Evolutionary conservation across 1,140 invertebrate species (phyloP).

Genomic region (Chelonus insularis): DNA sequence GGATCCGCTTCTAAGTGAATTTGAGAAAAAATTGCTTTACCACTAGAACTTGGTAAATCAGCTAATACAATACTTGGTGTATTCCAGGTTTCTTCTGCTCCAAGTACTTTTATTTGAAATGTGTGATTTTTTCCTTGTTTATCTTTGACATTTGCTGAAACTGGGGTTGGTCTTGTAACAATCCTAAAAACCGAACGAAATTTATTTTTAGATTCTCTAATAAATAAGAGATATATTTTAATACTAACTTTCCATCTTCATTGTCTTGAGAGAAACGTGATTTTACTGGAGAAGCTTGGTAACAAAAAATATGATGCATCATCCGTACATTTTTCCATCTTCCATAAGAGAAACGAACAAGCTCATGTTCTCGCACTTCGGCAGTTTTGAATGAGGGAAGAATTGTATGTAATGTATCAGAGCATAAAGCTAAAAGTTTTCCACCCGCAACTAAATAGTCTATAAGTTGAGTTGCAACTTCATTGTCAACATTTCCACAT

Average conservation of each 20-base stretch:
- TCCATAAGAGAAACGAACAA: conserved; percentile 80
- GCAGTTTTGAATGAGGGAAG: conserved; percentile 80
- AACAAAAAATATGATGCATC: conserved; percentile 86
- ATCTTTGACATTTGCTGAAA: conserved; percentile 64
- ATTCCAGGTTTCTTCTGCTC: conserved; percentile 82
- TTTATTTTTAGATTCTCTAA: background rate
- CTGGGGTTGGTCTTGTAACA: conserved; percentile 59
- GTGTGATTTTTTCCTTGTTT: conserved; percentile 69
- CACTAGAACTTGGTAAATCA: conserved; percentile 64
- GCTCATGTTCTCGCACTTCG: conserved; percentile 79
- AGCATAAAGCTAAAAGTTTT: conserved; percentile 79
- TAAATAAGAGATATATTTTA: background rate
- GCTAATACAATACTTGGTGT: conserved; percentile 80
- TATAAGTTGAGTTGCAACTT: conserved; percentile 68
- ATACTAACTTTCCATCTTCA: conserved; percentile 61
- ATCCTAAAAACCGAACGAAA: conserved; percentile 35
- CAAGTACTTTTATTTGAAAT: conserved; percentile 74
- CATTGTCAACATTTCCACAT: conserved; percentile 71
- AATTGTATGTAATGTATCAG: conserved; percentile 76
- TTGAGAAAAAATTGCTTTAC: conserved; percentile 81
- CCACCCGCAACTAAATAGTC: conserved; percentile 77
- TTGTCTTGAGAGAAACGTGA: conserved; percentile 76
- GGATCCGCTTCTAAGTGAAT: conserved; percentile 65
- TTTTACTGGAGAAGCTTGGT: conserved; percentile 79
- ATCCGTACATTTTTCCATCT: conserved; percentile 81